A percentile compares a stretch with the other conserved stretches of the same genome.
Evolutionary conservation across 1,140 invertebrate genomes (phyloP).

Genomic region (Lerema accius): DNA sequence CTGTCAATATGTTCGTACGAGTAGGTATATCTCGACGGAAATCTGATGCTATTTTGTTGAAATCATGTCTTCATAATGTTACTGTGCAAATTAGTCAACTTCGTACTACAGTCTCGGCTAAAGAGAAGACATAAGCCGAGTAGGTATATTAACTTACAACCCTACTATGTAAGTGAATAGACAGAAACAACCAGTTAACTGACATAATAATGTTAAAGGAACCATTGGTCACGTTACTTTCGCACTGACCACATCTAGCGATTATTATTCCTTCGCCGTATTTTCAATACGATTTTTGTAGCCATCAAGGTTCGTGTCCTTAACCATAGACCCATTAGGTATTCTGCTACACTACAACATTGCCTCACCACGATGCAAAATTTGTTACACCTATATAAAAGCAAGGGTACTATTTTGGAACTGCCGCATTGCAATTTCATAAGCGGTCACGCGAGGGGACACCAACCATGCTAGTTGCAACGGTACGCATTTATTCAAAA

Average conservation of each 20-base stretch:
- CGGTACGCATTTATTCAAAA: conserved; percentile 51
- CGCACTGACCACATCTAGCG: conserved; percentile 60
- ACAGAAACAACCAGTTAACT: background rate
- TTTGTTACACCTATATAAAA: conserved; percentile 82
- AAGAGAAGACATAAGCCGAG: no score
- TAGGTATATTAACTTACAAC: no score
- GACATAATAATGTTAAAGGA: conserved; percentile 12
- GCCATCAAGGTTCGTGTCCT: conserved; percentile 78
- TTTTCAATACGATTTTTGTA: conserved; percentile 79
- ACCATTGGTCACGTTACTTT: conserved; percentile 52
- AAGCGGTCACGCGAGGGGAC: conserved; percentile 54
- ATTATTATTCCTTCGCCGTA: conserved; percentile 77
- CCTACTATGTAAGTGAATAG: background rate
- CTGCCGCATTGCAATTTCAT: conserved; percentile 71
- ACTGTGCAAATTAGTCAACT: no score
- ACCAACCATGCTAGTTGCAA: conserved; percentile 55
- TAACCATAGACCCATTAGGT: conserved; percentile 77
- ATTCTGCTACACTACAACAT: conserved; percentile 70
- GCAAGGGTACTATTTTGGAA: conserved; percentile 66
- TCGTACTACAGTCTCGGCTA: no score
- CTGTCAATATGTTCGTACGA: no score
- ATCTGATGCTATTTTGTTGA: no score
- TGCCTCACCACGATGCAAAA: conserved; percentile 79
- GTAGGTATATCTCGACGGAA: no score
- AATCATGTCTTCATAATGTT: no score